Percentiles rank a stretch among this genome's conserved stretches.
phyloP scores from a whole-genome alignment of 2,888 invertebrate species.

The Frankliniella intonsa region DNA sequence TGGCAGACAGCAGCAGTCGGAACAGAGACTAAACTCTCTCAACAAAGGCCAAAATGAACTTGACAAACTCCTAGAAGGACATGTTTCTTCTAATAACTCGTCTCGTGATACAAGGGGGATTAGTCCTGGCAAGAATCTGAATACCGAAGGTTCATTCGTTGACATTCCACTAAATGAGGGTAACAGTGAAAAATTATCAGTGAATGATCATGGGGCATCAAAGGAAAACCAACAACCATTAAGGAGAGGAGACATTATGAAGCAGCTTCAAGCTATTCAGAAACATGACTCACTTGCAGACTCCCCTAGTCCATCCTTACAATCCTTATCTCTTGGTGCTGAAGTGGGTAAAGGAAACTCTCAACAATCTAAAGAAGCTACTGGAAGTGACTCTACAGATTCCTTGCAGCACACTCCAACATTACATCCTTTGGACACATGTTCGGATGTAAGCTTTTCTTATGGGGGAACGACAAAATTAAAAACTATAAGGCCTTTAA shows the following conservation, averaged over 20 bases:
- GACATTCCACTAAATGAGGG: not conserved
- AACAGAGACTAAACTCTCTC: conserved; percentile 3
- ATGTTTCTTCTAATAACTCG: conserved; percentile 29
- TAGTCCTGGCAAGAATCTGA: not conserved
- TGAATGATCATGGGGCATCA: not conserved
- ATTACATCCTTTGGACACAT: conserved; percentile 69
- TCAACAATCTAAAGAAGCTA: not conserved
- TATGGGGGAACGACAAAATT: conserved; percentile 76
- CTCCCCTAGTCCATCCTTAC: not conserved
- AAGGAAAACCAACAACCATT: conserved; percentile 3
- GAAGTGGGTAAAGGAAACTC: not conserved
- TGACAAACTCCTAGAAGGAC: conserved; percentile 34
- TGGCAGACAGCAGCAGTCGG: conserved; percentile 24
- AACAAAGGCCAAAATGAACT: conserved; percentile 29
- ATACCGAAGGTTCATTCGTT: not conserved
- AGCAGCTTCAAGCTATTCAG: not conserved
- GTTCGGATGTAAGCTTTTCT: conserved; percentile 69
- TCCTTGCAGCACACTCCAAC: conserved; percentile 35
- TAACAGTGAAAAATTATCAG: not conserved
- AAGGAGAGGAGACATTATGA: not conserved
- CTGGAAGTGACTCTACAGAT: conserved; percentile 24
- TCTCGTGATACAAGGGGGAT: conserved; percentile 14
- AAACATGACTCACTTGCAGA: not conserved
- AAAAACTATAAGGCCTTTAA: conserved; percentile 61
- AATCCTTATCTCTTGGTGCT: not conserved